Conservation (phyloP, 1,140 invertebrate genomes). For the Vanessa tameamea region DNA sequence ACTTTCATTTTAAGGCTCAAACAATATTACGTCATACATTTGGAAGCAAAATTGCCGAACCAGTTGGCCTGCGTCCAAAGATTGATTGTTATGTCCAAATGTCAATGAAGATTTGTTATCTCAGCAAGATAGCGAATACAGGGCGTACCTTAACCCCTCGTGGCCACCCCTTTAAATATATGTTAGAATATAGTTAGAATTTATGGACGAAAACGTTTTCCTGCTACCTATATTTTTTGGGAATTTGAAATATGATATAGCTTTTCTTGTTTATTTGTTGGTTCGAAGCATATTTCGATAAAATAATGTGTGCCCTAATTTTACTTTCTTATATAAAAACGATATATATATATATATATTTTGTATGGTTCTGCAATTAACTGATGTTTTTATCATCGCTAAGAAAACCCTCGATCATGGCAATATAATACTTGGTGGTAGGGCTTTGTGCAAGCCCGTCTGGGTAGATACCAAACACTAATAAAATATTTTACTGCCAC, state of each 20-base stretch:
- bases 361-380: too few relatives aligned
- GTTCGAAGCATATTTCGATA: not conserved
- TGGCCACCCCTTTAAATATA: slow-evolving; percentile 14
- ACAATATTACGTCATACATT: slow-evolving; percentile 19
- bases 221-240: not conserved
- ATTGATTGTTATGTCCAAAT: slow-evolving; percentile 52
- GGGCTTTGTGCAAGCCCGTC: too few relatives aligned
- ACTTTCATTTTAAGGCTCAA: not conserved
- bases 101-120: slow-evolving; percentile 48
- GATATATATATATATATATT: too few relatives aligned
- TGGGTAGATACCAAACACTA: too few relatives aligned
- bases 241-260: not conserved
- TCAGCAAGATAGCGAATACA: slow-evolving; percentile 16
- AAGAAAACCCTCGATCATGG: too few relatives aligned
- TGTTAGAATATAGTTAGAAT: not conserved
- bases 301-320: not conserved
- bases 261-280: not conserved
- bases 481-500: too few relatives aligned
- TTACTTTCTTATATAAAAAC: too few relatives aligned
- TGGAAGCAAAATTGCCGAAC: slow-evolving; percentile 24
- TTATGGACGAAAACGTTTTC: not conserved
- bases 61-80: slow-evolving; percentile 51
- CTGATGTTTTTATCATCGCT: too few relatives aligned
- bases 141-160: not conserved
- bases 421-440: too few relatives aligned